Evolutionary conservation across 2,888 invertebrate species (phyloP).

Genomic region (Auanema sp.): DNA sequence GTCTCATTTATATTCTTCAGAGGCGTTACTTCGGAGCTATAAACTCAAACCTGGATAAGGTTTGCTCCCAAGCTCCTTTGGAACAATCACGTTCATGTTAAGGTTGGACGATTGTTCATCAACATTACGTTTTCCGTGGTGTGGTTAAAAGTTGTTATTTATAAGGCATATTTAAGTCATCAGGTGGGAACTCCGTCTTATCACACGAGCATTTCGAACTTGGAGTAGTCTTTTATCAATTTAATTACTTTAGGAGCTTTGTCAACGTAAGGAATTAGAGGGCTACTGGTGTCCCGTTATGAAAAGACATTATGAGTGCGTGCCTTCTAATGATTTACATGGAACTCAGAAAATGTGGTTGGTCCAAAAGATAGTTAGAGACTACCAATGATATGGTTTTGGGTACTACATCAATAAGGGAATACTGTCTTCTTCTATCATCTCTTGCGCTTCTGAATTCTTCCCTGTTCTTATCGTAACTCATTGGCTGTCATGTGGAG

Average conservation of each 20-base stretch:
- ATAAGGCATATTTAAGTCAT: conserved; percentile 59
- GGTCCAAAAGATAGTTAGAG: not conserved
- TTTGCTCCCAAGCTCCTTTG: conserved; percentile 8
- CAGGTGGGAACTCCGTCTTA: conserved; percentile 33
- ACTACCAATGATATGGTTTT: not conserved
- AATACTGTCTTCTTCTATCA: conserved; percentile 55
- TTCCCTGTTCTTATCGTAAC: conserved; percentile 61
- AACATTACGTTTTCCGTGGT: conserved; percentile 56
- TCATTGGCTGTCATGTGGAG: conserved; percentile 62
- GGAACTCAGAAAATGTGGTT: conserved; percentile 62
- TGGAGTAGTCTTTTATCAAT: conserved; percentile 7
- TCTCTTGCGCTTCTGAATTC: conserved; percentile 62
- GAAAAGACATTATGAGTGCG: conserved; percentile 54
- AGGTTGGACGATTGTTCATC: conserved; percentile 57
- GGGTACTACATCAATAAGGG: conserved; percentile 52
- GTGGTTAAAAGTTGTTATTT: conserved; percentile 61
- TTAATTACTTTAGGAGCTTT: conserved; percentile 47
- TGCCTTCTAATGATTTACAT: conserved; percentile 47
- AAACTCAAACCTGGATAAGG: conserved; percentile 52
- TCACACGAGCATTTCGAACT: conserved; percentile 6
- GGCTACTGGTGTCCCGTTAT: conserved; percentile 63
- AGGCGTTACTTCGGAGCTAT: conserved; percentile 59
- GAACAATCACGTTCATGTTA: not conserved
- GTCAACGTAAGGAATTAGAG: conserved; percentile 59
- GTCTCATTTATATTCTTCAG: conserved; percentile 59